These are phyloP conservation scores for Mystacornis crossleyi DNA, from an alignment of 2,113 vertebrate species.

Conservation along the genomic window DNA sequence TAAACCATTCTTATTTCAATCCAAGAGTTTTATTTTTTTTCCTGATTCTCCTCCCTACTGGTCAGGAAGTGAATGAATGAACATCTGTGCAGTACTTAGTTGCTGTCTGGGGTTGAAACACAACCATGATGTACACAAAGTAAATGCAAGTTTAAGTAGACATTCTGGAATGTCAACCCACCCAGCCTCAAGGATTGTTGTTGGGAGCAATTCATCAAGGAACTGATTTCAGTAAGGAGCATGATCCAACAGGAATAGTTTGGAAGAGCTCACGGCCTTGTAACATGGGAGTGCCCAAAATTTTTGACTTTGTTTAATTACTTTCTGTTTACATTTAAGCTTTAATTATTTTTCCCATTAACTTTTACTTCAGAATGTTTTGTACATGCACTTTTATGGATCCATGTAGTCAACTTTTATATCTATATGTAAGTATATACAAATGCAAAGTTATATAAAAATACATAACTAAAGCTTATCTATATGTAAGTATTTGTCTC, in stretches of 20 bases:
- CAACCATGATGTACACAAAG: neutral
- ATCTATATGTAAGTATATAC: neutral
- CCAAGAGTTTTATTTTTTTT: neutral
- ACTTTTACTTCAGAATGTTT: neutral
- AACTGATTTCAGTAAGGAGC: neutral
- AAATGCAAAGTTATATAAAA: neutral
- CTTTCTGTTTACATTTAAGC: neutral
- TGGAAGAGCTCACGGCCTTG: neutral
- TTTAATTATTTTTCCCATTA: neutral
- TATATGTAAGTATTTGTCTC: neutral
- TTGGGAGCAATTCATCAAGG: neutral
- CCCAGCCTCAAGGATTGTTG: accelerated
- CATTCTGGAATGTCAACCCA: neutral
- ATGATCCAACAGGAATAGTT: neutral
- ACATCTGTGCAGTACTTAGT: neutral
- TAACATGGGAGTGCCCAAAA: neutral
- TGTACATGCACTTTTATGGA: neutral
- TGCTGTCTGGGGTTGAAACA: neutral
- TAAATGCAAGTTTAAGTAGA: neutral
- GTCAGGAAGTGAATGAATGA: neutral
- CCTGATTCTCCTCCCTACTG: neutral
- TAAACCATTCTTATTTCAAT: neutral
- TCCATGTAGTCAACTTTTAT: neutral
- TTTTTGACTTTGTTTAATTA: neutral
- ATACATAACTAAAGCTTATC: neutral